phyloP scores from a whole-genome alignment of 2,113 vertebrate species.

The Rhinolophus sinicus region DNA sequence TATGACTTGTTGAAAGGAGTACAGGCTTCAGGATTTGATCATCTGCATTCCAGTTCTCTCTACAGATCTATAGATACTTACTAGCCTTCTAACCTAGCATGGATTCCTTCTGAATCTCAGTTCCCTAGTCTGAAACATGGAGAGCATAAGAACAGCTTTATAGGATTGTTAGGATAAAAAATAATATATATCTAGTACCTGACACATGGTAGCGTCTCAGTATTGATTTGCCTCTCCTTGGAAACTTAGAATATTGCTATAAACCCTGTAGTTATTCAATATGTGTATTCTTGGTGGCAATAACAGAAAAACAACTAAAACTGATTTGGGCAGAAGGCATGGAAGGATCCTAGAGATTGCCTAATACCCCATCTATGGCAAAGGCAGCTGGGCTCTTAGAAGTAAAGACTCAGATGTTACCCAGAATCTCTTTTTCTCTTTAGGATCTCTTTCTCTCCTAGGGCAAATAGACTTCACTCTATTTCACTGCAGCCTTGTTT shows the following conservation, averaged over 20 bases:
- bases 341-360: neutral
- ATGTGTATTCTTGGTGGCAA: neutral
- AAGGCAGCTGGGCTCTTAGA: neutral
- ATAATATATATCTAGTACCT: neutral
- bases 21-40: neutral
- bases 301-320: neutral
- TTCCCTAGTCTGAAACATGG: neutral
- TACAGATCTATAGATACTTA: neutral
- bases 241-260: neutral
- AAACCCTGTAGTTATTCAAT: neutral
- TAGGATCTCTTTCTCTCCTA: neutral
- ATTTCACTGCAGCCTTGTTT: neutral
- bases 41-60: neutral
- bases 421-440: neutral
- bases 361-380: neutral
- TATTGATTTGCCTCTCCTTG: neutral
- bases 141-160: neutral
- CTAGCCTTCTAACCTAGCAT: neutral
- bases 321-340: neutral
- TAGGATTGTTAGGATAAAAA: neutral
- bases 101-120: neutral
- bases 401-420: neutral
- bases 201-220: neutral
- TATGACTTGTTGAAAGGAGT: neutral
- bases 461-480: neutral